A percentile compares a stretch with the other conserved stretches of the same genome.
Evolutionary conservation across 2,888 invertebrate species (phyloP).

Genomic region (Zaprionus bogoriensis): DNA sequence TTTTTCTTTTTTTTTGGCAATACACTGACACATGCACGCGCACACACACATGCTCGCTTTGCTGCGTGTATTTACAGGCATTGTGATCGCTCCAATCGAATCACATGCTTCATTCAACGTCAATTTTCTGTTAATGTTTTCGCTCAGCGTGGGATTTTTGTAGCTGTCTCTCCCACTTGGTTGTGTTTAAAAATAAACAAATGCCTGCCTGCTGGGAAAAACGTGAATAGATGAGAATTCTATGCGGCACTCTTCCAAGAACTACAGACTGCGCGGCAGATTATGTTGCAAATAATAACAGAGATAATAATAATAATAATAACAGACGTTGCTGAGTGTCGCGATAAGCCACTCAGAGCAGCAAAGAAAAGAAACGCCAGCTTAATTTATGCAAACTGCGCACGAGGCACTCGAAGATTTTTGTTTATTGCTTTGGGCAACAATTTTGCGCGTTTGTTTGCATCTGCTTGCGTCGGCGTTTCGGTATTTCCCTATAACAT

Average conservation of each 20-base stretch:
- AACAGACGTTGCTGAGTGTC: background rate
- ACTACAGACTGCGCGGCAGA: background rate
- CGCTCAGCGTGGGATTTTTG: conserved; percentile 43
- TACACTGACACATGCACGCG: background rate
- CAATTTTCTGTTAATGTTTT: conserved; percentile 26
- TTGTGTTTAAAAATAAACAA: conserved; percentile 32
- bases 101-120: conserved; percentile 32
- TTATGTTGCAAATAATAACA: background rate
- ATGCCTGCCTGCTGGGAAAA: conserved; percentile 21
- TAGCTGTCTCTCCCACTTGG: conserved; percentile 19
- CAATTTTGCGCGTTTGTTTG: conserved; percentile 27
- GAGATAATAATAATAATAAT: background rate
- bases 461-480: conserved; percentile 62
- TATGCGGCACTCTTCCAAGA: background rate
- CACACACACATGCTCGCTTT: background rate
- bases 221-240: conserved; percentile 5
- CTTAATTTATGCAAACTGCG: conserved; percentile 48
- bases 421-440: conserved; percentile 23
- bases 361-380: background rate
- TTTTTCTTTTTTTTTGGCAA: background rate
- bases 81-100: conserved; percentile 33
- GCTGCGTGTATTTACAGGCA: background rate
- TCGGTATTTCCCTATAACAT: conserved; percentile 62
- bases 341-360: background rate
- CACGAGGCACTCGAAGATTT: conserved; percentile 16